Percentiles rank a stretch among this genome's conserved stretches.
Evolutionary conservation across 2,113 vertebrate genomes (phyloP).

Genomic region (Colinus virginianus): DNA sequence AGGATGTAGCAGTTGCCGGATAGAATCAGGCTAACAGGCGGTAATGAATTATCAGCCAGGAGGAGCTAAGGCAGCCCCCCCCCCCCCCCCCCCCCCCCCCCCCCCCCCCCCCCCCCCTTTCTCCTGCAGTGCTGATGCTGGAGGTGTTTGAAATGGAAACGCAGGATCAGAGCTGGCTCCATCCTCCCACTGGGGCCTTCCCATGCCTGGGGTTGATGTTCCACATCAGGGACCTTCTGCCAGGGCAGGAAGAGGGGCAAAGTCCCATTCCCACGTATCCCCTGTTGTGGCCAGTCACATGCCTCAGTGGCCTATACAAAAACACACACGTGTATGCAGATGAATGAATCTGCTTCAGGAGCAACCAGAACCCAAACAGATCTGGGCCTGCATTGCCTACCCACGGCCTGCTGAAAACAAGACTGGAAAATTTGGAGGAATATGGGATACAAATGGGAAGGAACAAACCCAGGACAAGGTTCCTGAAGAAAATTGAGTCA

Average conservation of each 20-base stretch:
- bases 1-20: conserved; percentile 23
- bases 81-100: neutral
- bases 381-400: neutral
- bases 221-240: neutral
- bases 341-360: neutral
- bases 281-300: neutral
- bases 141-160: conserved; percentile 16
- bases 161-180: neutral
- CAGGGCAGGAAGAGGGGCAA: neutral
- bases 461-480: neutral
- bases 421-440: neutral
- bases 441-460: neutral
- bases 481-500: neutral
- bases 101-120: neutral
- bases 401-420: neutral
- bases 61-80: conserved; percentile 32
- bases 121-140: conserved; percentile 40
- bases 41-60: conserved; percentile 41
- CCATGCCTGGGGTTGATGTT: neutral
- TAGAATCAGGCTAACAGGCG: neutral
- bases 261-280: neutral
- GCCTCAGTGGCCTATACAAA: neutral
- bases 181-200: neutral
- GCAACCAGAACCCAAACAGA: neutral
- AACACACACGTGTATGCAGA: fast-evolving